Evolutionary conservation across 1,140 invertebrate species (phyloP), one percentile per base, ranked within the genome.

Genomic region (Pectinophora gossypiella): DNA sequence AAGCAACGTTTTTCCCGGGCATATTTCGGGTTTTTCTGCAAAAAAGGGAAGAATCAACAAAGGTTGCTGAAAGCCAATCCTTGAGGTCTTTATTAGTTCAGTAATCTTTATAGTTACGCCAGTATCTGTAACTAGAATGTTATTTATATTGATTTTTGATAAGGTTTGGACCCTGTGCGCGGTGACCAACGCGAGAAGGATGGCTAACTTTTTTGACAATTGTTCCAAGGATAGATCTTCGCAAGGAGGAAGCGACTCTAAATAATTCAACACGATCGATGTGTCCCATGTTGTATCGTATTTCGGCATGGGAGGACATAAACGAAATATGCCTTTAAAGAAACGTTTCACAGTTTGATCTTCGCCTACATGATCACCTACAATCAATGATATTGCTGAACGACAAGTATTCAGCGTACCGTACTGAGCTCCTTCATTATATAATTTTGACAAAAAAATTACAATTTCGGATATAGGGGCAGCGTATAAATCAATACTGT

Each of bases 161-260:
- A 38, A 19, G 19, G 40, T 43, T 19, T 43, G 40, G 7, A 43
- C 18, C 19, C 40, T 43, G n/a, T 43, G 40, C n/a, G 40, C 40
- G 2, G 40, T 43, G 2, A 19, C 18, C 40, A 43, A 19, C 13
- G 40, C 40, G 2, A 43, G 13, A 43, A 43, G 40, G 2, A 16
- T 19, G 2, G 19, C 19, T 19, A 18, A 19, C 19, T 43, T 43
- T 2, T 43, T 3, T 5, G 40, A 19, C 3, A 43, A 5, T 43
- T 7, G 15, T 43, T 43, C 40, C 4, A 43, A 6, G 7, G 15
- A 19, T 5, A 43, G 19, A 6, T 19, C 15, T 3, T 43, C 40
- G n/a, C 19, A 18, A 2, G 40, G 40, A 43, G 7, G 19, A 3
- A 18, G n/a, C 5, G 3, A 18, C 2, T 6, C 18, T 19, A 43